Conservation (phyloP, 2,888 invertebrate genomes). For the Lutraria lutraria region DNA sequence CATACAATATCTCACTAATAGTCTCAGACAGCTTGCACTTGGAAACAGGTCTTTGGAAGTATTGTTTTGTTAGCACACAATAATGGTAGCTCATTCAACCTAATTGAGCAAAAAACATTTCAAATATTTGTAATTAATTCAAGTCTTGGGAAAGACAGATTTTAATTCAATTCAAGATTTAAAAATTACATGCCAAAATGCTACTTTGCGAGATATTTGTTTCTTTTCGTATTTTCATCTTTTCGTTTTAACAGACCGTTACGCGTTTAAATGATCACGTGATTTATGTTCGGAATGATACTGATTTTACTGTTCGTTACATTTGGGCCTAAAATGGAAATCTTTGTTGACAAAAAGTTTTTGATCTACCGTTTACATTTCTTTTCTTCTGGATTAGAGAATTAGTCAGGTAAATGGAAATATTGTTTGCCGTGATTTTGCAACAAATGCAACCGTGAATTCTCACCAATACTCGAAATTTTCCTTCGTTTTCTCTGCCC, state of each 20-base stretch:
- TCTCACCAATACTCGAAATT: background rate
- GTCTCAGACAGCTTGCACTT: too few species aligned
- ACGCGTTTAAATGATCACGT: constrained; percentile 36
- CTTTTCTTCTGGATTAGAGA: background rate
- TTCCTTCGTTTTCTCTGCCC: background rate
- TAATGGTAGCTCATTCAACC: too few species aligned
- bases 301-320: constrained; percentile 8
- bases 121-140: too few species aligned
- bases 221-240: background rate
- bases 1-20: too few species aligned
- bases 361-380: background rate
- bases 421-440: background rate
- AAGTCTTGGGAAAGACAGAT: too few species aligned
- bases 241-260: background rate
- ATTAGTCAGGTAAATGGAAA: background rate
- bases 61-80: too few species aligned
- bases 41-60: too few species aligned
- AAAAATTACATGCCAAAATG: too few species aligned
- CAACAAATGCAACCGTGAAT: background rate
- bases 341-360: constrained; percentile 44
- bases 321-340: constrained; percentile 52
- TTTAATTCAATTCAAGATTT: too few species aligned
- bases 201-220: background rate
- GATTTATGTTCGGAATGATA: constrained; percentile 19
- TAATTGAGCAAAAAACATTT: too few species aligned